Base-by-base conservation (phyloP, 1,140 invertebrate genomes). In the Drosophila elegans region DNA sequence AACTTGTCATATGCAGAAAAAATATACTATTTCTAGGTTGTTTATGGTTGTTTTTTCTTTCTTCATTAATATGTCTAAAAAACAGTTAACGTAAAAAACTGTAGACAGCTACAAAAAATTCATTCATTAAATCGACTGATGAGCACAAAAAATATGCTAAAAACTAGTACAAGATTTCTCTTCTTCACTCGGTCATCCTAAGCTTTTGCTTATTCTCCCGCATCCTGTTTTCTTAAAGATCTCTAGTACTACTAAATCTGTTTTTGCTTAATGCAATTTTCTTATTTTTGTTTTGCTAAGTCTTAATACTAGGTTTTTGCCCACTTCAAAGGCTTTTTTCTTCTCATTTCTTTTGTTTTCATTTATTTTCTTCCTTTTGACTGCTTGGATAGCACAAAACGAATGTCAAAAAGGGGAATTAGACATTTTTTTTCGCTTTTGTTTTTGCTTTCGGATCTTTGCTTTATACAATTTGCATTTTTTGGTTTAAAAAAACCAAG, bases 91-190 rank as follows among this genome's bases (percentile, higher is more conserved):
- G 67, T 82, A 83, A 86, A 79, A 90, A 86, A 80, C 69, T 90
- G 84, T 89, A 89, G 85, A 89, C 85, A 89, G 74, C 85, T 89
- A 84, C 84, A 84, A 84, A 89, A 88, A 74, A 84, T 73, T 89
- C 66, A 84, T 75, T 89, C 66, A 74, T 80, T 90, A 80, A 89
- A 80, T 78, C 80, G 84, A 84, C 84, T 90, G 84, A 89, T 88
- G 84, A 89, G 84, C 84, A 89, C 85, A 89, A 89, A 78, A 88
- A 89, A 90, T 78, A 89, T 89, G 84, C 84, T 80, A 89, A 89
- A 90, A 89, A 80, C 77, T 89, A 89, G 61, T 89, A 84, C 69
- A 89, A 80, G 73, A 80, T 74, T 84, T 74, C n/a, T 6, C 29
- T 44, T 79, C 36, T 45, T 32, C 9, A 55, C 32, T 7, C 56